Conservation (phyloP, 2,797 vertebrate genomes). For the Australoheros facetus region DNA sequence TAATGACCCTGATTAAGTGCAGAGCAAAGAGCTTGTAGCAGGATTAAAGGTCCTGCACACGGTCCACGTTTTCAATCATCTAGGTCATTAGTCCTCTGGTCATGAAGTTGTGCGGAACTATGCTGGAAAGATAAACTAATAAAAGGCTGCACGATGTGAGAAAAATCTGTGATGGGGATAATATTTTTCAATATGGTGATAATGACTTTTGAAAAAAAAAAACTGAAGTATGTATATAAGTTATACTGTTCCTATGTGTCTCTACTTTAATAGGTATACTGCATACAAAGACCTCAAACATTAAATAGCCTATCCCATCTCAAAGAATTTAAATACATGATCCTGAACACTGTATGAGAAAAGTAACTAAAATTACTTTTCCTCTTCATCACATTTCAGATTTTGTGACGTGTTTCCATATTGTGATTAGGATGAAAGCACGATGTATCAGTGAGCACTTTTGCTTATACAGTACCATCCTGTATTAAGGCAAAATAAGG, state of each 20-base stretch:
- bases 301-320: background rate
- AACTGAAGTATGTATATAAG: background rate
- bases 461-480: background rate
- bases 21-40: background rate
- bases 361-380: background rate
- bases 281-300: background rate
- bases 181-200: background rate
- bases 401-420: background rate
- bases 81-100: background rate
- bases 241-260: background rate
- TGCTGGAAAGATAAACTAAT: background rate
- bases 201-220: background rate
- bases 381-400: background rate
- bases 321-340: background rate
- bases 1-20: conserved; percentile 1
- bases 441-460: background rate
- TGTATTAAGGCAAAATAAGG: background rate
- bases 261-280: background rate
- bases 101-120: background rate
- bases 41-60: background rate
- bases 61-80: background rate
- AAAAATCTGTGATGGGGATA: background rate
- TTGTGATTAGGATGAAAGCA: background rate
- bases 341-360: background rate
- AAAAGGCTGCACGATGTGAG: background rate